Base-by-base conservation (phyloP, 2,113 vertebrate genomes). In the Plestiodon gilberti region DNA sequence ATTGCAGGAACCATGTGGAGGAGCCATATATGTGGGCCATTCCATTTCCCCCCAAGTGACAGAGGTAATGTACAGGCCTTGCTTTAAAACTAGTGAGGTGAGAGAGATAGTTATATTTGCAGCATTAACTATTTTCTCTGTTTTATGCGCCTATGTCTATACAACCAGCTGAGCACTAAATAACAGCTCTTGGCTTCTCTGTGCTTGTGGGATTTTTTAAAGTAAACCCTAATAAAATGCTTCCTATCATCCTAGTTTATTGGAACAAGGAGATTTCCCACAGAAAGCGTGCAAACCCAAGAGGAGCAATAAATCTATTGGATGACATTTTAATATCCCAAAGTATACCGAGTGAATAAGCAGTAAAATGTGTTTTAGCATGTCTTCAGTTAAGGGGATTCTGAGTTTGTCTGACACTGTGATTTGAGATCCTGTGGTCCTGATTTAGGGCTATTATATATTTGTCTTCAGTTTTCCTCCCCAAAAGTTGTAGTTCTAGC, bases 181-280 rank as follows among this genome's bases (percentile, higher is more conserved):
- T 23, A 57, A 33, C 91, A 93, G 90, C 55, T 94, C 91, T 87
- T 23, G 35, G 84, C 82, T 95, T 71, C 81, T 93, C 93, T 94
- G 94, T 92, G 92, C 92, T 94, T 89, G 89, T 82, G 94, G 92
- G 88, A 93, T 87, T 96, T 95, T 93, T 93, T 93, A 91, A 95
- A 94, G 93, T 94, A 95, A 96, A 78, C 79, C 83, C 91, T 96
- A 96, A 95, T 96, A 97, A 96, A 96, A 96, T 79, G 57, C 88
- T 96, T 96, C 96, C 95, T 95, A 89, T 92, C 92, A 91, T 95
- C 84, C 84, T 83, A 77, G 71, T 95, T 92, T 90, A 93, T 93
- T 90, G 89, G 91, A 95, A 94, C 93, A 90, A 94, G 71, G 38
- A 95, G 79, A 78, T 84, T 95, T 96, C 93, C 89, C 92, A 93